Evolutionary conservation across 2,888 invertebrate genomes (phyloP).

Genomic region (Reticulitermes lucifugus): DNA sequence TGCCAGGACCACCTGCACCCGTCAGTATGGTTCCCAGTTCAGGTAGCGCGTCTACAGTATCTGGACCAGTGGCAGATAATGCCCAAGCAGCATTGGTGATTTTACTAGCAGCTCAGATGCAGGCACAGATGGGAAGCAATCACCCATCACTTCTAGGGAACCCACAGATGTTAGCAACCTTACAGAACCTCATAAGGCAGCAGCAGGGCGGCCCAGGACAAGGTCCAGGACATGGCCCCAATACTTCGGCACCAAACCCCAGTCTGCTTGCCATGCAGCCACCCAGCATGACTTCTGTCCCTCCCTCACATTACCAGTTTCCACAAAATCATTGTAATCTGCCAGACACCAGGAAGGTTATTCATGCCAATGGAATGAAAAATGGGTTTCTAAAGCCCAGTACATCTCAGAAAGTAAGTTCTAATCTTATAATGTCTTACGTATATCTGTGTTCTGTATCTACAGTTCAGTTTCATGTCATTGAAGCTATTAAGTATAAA

Average conservation of each 20-base stretch:
- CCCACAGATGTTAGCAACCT: conserved; percentile 59
- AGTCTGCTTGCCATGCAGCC: conserved; percentile 30
- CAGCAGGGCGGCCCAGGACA: conserved; percentile 24
- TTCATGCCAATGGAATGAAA: conserved; percentile 40
- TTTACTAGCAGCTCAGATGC: conserved; percentile 60
- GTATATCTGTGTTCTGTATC: too few species aligned
- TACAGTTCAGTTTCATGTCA: too few species aligned
- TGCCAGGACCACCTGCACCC: background rate
- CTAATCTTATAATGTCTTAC: background rate
- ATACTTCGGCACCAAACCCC: conserved; percentile 40
- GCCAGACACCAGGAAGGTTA: conserved; percentile 46
- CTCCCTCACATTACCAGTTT: conserved; percentile 41
- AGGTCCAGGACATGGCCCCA: conserved; percentile 21
- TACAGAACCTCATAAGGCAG: conserved; percentile 58
- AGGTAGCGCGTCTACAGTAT: conserved; percentile 14
- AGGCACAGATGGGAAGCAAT: conserved; percentile 55
- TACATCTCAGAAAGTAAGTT: conserved; percentile 49
- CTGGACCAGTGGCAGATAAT: conserved; percentile 55
- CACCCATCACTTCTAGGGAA: conserved; percentile 57
- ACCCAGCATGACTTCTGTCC: conserved; percentile 38
- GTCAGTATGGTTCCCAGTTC: background rate
- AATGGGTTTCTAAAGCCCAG: conserved; percentile 47
- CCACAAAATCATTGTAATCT: conserved; percentile 33
- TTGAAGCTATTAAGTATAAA: too few species aligned
- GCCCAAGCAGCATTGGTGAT: conserved; percentile 60